A percentile compares a stretch with the other conserved stretches of the same genome.
Evolutionary conservation across 2,888 invertebrate species (phyloP).

Genomic region (Agonum fuliginosum): DNA sequence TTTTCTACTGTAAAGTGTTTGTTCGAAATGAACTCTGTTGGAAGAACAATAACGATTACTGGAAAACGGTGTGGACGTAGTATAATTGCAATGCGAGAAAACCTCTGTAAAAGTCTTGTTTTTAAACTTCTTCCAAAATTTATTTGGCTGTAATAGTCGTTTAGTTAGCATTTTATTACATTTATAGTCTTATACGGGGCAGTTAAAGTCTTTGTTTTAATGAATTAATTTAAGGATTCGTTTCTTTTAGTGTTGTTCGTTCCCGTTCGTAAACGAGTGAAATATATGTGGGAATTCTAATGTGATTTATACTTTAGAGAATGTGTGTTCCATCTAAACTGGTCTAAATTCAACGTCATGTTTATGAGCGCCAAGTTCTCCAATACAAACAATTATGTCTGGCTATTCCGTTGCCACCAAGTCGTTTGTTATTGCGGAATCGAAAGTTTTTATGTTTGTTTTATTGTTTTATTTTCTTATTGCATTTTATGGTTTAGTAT

Average conservation of each 20-base stretch:
- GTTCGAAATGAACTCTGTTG: no score
- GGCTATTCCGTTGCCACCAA: constrained; percentile 43
- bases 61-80: background rate
- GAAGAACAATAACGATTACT: background rate
- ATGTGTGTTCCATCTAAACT: constrained; percentile 1
- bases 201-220: background rate
- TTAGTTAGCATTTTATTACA: constrained; percentile 10
- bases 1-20: no score
- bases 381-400: constrained; percentile 49
- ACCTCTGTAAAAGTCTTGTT: constrained; percentile 13
- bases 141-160: constrained; percentile 8
- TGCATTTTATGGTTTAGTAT: constrained; percentile 53
- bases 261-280: no score
- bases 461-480: constrained; percentile 55
- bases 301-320: background rate
- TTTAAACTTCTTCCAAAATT: background rate
- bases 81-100: background rate
- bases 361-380: constrained; percentile 45
- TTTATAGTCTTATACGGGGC: background rate
- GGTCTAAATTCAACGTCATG: constrained; percentile 6
- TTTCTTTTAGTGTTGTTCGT: background rate
- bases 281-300: background rate
- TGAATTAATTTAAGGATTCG: constrained; percentile 1
- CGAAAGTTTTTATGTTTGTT: constrained; percentile 56
- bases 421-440: constrained; percentile 49